Evolutionary conservation across 2,113 vertebrate genomes (phyloP).

Genomic region (Nycticorax nycticorax): DNA sequence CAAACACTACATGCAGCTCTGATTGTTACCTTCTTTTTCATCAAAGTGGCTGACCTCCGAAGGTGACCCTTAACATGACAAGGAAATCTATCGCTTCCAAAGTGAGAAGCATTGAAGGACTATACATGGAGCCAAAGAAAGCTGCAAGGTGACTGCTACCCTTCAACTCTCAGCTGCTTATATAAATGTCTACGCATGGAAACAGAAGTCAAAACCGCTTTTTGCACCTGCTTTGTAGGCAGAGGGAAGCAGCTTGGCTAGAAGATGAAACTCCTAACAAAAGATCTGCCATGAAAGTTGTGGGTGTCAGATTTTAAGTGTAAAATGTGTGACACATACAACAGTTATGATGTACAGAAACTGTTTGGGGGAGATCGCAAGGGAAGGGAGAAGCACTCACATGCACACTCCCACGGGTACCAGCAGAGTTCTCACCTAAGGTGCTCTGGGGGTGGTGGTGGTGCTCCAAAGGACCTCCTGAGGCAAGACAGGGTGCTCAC

Average conservation of each 20-base stretch:
- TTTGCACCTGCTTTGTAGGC: background rate
- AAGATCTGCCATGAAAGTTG: background rate
- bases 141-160: background rate
- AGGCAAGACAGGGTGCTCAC: background rate
- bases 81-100: background rate
- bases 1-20: background rate
- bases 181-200: background rate
- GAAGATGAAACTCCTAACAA: background rate
- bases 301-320: background rate
- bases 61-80: background rate
- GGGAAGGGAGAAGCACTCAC: background rate
- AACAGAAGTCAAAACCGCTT: background rate
- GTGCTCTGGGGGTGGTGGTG: background rate
- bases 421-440: background rate
- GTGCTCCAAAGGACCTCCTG: background rate
- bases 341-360: background rate
- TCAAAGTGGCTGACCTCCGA: background rate
- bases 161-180: background rate
- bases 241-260: background rate
- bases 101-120: background rate
- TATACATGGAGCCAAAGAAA: background rate
- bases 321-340: background rate
- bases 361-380: background rate
- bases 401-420: rapidly evolving
- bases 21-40: constrained; percentile 1